phyloP scores from a whole-genome alignment of 2,113 vertebrate genomes.

The Megalops atlanticus region DNA sequence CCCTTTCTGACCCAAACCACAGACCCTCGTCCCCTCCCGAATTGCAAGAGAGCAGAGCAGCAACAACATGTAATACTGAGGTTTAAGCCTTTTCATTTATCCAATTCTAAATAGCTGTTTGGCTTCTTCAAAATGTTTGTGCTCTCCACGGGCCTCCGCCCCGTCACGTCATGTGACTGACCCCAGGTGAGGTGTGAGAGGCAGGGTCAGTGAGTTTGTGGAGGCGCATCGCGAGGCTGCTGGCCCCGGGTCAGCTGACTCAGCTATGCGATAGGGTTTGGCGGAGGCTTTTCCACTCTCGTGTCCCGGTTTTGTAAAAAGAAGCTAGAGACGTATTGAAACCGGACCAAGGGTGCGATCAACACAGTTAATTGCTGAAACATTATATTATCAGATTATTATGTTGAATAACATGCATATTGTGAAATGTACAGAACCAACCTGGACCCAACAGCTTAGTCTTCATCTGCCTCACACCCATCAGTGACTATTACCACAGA shows the following conservation, averaged over 20 bases:
- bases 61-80: background rate
- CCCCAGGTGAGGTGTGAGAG: background rate
- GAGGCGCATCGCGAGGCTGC: background rate
- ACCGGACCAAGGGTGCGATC: too few relatives aligned
- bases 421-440: background rate
- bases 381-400: too few relatives aligned
- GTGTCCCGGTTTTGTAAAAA: background rate
- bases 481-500: background rate
- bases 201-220: background rate
- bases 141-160: too few relatives aligned
- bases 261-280: background rate
- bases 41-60: background rate
- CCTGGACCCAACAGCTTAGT: too few relatives aligned
- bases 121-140: background rate
- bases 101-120: background rate
- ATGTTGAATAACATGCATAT: too few relatives aligned
- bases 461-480: background rate
- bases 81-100: background rate
- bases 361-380: too few relatives aligned
- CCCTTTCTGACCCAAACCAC: background rate
- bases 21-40: background rate
- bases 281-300: background rate
- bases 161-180: background rate
- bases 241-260: background rate
- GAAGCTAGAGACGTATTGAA: background rate